Percentiles rank a stretch among this genome's conserved stretches.
phyloP scores from a whole-genome alignment of 2,113 vertebrate genomes.

The Sander vitreus region DNA sequence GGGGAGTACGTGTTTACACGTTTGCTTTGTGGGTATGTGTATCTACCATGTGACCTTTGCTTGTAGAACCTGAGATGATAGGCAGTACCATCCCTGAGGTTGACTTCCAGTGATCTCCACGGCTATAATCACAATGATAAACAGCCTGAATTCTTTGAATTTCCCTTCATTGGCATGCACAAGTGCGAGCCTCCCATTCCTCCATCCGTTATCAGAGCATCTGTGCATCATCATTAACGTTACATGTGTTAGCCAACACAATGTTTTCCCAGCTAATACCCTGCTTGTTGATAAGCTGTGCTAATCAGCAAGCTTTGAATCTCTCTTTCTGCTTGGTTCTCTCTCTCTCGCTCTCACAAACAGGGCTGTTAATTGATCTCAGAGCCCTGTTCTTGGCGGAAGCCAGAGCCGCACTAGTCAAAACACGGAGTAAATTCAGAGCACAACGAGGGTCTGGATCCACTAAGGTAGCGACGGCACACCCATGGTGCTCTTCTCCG shows the following conservation, averaged over 20 bases:
- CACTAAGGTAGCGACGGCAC: constrained; percentile 20
- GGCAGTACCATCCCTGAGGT: constrained; percentile 22
- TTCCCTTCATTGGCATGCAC: constrained; percentile 71
- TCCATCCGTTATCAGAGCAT: constrained; percentile 73
- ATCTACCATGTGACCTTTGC: constrained; percentile 60
- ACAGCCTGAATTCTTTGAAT: constrained; percentile 60
- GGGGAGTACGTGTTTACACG: constrained; percentile 34
- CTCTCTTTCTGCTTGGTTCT: constrained; percentile 39
- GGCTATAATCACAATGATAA: constrained; percentile 58
- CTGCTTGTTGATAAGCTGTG: constrained; percentile 74
- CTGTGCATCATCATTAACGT: constrained; percentile 81
- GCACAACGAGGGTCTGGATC: constrained; percentile 48
- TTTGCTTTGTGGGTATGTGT: constrained; percentile 45
- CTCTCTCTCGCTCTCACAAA: constrained; percentile 49
- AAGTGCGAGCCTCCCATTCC: constrained; percentile 39
- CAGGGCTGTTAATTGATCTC: constrained; percentile 73
- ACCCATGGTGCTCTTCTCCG: constrained; percentile 29
- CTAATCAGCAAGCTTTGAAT: constrained; percentile 75
- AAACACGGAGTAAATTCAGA: constrained; percentile 60
- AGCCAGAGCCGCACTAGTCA: constrained; percentile 48
- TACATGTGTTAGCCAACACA: constrained; percentile 80
- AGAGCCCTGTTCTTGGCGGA: constrained; percentile 48
- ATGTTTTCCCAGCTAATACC: constrained; percentile 76
- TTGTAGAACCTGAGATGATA: constrained; percentile 40
- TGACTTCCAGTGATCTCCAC: constrained; percentile 34